Percentiles rank a stretch among this genome's conserved stretches.
phyloP scores from a whole-genome alignment of 1,140 invertebrate species.

The Solen grandis region DNA sequence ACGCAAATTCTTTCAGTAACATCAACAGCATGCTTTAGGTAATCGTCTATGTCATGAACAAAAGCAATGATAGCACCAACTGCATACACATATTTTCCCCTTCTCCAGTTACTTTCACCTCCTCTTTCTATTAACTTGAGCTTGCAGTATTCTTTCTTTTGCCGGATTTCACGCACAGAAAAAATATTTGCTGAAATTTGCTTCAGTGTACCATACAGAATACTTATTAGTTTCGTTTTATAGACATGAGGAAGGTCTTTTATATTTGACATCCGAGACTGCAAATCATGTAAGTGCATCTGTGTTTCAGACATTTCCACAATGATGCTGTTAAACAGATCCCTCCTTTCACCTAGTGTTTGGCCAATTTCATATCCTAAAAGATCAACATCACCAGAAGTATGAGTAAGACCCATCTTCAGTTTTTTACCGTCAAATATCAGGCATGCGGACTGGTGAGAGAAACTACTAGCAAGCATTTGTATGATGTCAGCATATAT shows the following conservation, averaged over 20 bases:
- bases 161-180: neutral
- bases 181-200: neutral
- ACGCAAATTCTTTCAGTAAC: constrained; percentile 11
- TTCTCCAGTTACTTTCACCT: constrained; percentile 34
- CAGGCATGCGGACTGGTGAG: constrained; percentile 5
- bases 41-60: constrained; percentile 49
- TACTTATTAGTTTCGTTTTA: neutral
- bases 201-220: neutral
- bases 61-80: constrained; percentile 54
- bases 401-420: constrained; percentile 1
- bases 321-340: neutral
- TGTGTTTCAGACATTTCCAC: neutral
- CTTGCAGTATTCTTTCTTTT: constrained; percentile 46
- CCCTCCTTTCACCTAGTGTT: neutral
- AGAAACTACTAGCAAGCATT: neutral
- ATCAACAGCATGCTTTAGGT: neutral
- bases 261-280: neutral
- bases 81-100: constrained; percentile 47
- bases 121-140: constrained; percentile 51
- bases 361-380: constrained; percentile 5
- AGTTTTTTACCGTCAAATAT: constrained; percentile 30
- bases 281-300: neutral
- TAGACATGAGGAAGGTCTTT: neutral
- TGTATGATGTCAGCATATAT: constrained; percentile 1
- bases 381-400: constrained; percentile 19